Evolutionary conservation across 2,888 invertebrate genomes (phyloP).

Genomic region (Diaphora mendica): DNA sequence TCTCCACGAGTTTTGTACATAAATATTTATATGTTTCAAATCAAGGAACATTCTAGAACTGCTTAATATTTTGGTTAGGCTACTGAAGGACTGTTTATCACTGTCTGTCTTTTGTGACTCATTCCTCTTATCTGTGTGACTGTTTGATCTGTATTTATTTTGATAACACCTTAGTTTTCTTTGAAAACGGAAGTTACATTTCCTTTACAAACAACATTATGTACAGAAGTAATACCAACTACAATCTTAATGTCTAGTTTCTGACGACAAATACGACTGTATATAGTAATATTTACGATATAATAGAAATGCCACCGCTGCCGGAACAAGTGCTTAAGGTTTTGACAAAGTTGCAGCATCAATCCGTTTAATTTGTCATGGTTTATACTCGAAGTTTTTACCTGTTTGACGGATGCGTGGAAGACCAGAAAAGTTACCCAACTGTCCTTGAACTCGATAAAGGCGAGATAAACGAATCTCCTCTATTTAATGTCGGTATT

Average conservation of each 20-base stretch:
- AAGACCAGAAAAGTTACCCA: not conserved
- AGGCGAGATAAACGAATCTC: not conserved
- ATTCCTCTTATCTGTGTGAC: not conserved
- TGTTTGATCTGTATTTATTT: not conserved
- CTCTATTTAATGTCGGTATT: not conserved
- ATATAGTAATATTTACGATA: no score
- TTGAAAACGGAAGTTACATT: not conserved
- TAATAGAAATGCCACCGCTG: no score
- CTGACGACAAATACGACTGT: not conserved
- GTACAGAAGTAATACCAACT: not conserved
- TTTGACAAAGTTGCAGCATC: no score
- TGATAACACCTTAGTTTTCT: not conserved
- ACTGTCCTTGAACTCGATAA: not conserved
- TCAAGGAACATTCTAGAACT: not conserved
- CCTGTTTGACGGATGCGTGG: not conserved
- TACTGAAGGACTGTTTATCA: not conserved
- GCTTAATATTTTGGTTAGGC: not conserved
- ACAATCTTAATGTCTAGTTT: not conserved
- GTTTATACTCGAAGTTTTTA: conserved; percentile 3
- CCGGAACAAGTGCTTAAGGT: no score
- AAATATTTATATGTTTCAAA: conserved; percentile 7
- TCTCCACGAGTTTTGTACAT: conserved; percentile 7
- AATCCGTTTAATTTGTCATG: conserved; percentile 7
- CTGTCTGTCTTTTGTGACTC: not conserved
- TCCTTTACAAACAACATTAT: not conserved